These are phyloP conservation scores for Xenotilapia longispinis DNA, from an alignment of 2,113 vertebrate genomes.

Conservation along the genomic window DNA sequence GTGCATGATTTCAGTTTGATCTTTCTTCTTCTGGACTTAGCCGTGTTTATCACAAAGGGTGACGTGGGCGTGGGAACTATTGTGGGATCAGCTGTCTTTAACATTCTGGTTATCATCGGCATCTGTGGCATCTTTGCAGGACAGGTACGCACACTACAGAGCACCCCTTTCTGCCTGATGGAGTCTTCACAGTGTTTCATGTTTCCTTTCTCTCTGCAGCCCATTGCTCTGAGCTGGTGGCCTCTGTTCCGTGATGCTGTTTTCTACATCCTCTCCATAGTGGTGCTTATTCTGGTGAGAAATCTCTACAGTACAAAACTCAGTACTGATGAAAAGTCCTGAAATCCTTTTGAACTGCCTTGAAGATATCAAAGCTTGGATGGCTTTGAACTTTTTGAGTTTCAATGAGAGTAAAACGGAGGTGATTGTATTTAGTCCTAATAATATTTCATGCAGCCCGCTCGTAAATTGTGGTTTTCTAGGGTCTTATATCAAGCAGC, in stretches of 20 bases:
- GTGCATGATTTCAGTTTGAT: background rate
- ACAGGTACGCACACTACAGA: slow-evolving; percentile 52
- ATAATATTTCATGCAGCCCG: background rate
- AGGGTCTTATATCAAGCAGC: background rate
- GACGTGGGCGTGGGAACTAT: slow-evolving; percentile 78
- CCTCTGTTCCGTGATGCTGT: slow-evolving; percentile 72
- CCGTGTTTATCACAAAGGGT: slow-evolving; percentile 78
- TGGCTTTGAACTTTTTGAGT: background rate
- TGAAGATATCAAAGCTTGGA: background rate
- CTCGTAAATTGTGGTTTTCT: background rate
- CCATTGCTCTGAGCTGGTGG: slow-evolving; percentile 74
- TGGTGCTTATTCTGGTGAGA: slow-evolving; percentile 75
- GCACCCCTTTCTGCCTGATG: rapidly evolving
- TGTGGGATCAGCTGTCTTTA: slow-evolving; percentile 78
- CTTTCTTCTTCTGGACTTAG: slow-evolving; percentile 25
- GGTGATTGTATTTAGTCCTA: background rate
- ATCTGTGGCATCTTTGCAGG: slow-evolving; percentile 73
- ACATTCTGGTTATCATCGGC: slow-evolving; percentile 78
- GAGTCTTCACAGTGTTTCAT: background rate
- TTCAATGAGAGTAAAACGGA: background rate
- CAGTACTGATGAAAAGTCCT: background rate
- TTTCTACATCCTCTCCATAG: slow-evolving; percentile 74
- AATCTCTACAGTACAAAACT: background rate
- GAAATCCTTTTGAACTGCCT: background rate
- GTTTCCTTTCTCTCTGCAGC: slow-evolving; percentile 35